Evolutionary conservation across 2,797 vertebrate species (phyloP).

Genomic region (Pangasius krempfi): DNA sequence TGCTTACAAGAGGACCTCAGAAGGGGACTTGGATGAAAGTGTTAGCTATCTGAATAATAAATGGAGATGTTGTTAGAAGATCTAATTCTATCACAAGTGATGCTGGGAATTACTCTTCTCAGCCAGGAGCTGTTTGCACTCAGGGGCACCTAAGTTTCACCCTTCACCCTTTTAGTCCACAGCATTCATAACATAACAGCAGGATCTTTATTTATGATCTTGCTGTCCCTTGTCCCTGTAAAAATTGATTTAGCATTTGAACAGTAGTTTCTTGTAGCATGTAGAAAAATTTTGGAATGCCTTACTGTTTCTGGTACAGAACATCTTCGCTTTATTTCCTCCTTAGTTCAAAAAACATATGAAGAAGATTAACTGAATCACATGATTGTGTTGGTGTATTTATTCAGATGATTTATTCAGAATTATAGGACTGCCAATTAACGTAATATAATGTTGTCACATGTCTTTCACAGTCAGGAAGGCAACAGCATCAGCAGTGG

Average conservation of each 20-base stretch:
- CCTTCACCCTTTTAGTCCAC: neutral
- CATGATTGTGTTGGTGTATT: neutral
- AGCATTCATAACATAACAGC: neutral
- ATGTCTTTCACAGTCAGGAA: neutral
- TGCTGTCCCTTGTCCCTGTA: neutral
- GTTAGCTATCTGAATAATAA: neutral
- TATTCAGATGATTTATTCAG: neutral
- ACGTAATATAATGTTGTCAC: neutral
- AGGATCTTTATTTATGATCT: neutral
- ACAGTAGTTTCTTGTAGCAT: neutral
- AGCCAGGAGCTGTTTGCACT: constrained; percentile 26
- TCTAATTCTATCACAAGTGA: neutral
- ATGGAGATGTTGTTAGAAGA: constrained; percentile 7
- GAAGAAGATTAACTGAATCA: neutral
- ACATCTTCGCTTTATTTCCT: neutral
- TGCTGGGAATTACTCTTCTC: constrained; percentile 22
- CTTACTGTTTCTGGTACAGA: neutral
- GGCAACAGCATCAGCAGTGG: neutral
- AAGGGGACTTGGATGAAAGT: neutral
- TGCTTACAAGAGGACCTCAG: neutral
- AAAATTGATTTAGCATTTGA: neutral
- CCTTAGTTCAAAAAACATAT: neutral
- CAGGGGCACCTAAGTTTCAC: neutral
- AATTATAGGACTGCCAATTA: neutral
- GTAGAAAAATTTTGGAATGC: neutral